Evolutionary conservation across 2,797 vertebrate genomes (phyloP).

Genomic region (Nannoperca australis): DNA sequence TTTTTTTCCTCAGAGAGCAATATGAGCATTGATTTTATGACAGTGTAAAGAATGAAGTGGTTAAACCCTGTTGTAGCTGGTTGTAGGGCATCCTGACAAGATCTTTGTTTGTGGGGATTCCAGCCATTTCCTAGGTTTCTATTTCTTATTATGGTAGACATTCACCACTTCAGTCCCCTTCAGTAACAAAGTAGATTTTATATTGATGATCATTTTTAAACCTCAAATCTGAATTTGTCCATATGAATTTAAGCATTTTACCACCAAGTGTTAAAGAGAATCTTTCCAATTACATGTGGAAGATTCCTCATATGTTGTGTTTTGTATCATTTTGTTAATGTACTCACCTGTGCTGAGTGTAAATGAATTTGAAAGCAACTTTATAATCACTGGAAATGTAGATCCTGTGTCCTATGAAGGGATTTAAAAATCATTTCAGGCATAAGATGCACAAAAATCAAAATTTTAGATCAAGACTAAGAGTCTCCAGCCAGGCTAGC

Average conservation of each 20-base stretch:
- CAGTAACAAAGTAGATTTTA: conserved; percentile 20
- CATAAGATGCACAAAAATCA: neutral
- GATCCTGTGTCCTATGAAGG: neutral
- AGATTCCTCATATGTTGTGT: neutral
- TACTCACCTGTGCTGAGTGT: neutral
- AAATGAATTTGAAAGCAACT: neutral
- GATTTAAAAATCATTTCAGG: neutral
- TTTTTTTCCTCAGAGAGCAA: conserved; percentile 54
- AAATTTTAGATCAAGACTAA: neutral
- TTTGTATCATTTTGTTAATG: neutral
- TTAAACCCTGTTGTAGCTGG: conserved; percentile 57
- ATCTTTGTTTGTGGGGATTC: conserved; percentile 52
- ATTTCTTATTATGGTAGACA: conserved; percentile 6
- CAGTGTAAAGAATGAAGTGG: conserved; percentile 72
- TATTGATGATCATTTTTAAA: conserved; percentile 2
- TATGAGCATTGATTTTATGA: conserved; percentile 77
- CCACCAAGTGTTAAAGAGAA: neutral
- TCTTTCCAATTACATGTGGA: no score
- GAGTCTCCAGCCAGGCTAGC: no score
- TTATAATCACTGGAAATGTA: neutral
- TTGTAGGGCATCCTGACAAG: conserved; percentile 58
- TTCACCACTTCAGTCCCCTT: conserved; percentile 17
- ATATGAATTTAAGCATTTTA: neutral
- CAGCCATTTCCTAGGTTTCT: conserved; percentile 43
- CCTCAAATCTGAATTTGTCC: neutral